Conservation (phyloP, 2,797 vertebrate species). For the Myotis myotis region DNA sequence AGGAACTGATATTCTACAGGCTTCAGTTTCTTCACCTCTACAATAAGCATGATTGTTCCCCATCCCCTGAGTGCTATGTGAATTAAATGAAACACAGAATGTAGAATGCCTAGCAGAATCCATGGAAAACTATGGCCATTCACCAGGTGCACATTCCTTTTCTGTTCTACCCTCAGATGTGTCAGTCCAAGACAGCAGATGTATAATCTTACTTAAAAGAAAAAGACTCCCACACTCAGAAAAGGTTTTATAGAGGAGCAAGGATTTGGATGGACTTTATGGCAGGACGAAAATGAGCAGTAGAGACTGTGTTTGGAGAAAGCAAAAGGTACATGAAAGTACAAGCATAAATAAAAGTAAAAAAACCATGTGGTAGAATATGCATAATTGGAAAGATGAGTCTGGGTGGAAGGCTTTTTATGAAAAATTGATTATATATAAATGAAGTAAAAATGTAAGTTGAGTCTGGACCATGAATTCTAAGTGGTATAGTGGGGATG, state of each 20-base stretch:
- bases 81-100: background rate
- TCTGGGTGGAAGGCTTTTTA: background rate
- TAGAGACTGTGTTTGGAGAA: background rate
- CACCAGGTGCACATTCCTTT: background rate
- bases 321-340: background rate
- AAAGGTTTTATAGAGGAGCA: background rate
- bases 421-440: background rate
- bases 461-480: background rate
- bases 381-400: background rate
- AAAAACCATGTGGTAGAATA: background rate
- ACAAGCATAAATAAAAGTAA: background rate
- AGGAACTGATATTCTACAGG: background rate
- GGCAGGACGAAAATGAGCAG: background rate
- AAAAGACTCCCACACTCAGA: background rate
- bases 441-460: background rate
- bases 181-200: background rate
- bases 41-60: background rate
- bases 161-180: background rate
- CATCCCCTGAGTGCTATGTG: background rate
- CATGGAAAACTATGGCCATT: background rate
- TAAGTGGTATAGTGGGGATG: background rate
- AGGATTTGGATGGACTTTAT: background rate
- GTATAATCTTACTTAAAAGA: background rate
- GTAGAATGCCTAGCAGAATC: background rate
- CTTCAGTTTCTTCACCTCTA: background rate